phyloP scores from a whole-genome alignment of 2,113 vertebrate genomes.

The Hippocampus guttulatus region DNA sequence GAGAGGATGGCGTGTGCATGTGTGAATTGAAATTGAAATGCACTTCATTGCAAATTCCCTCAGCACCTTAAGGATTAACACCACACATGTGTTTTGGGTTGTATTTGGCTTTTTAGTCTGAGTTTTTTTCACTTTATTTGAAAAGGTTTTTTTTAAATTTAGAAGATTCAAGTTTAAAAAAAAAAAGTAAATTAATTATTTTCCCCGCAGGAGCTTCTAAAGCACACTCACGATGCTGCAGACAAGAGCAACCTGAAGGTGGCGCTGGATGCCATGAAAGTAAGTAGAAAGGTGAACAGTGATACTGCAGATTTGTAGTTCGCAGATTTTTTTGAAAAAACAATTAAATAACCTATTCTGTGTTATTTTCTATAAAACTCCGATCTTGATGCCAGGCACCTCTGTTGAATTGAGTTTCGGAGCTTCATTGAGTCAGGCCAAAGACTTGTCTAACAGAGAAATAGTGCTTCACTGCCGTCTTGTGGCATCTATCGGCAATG shows the following conservation, averaged over 20 bases:
- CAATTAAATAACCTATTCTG: no score
- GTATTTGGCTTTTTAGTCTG: neutral
- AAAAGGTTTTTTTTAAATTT: neutral
- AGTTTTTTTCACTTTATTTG: neutral
- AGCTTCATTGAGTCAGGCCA: neutral
- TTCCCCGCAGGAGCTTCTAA: conserved; percentile 82
- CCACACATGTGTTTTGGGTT: neutral
- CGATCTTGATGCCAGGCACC: neutral
- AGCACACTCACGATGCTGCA: conserved; percentile 80
- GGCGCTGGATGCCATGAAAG: conserved; percentile 93
- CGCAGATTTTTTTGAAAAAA: no score
- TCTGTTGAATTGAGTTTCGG: neutral
- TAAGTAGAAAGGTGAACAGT: conserved; percentile 48
- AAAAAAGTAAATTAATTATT: neutral
- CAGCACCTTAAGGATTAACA: neutral
- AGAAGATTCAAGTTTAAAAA: neutral
- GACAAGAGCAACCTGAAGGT: conserved; percentile 84
- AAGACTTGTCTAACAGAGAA: neutral
- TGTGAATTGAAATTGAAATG: neutral
- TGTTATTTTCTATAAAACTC: no score
- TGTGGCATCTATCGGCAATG: neutral
- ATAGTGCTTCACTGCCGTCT: neutral
- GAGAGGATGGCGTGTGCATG: neutral
- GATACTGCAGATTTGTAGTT: no score
- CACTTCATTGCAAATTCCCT: neutral